Evolutionary conservation across 1,140 invertebrate genomes (phyloP).

Genomic region (Drosophila elegans): DNA sequence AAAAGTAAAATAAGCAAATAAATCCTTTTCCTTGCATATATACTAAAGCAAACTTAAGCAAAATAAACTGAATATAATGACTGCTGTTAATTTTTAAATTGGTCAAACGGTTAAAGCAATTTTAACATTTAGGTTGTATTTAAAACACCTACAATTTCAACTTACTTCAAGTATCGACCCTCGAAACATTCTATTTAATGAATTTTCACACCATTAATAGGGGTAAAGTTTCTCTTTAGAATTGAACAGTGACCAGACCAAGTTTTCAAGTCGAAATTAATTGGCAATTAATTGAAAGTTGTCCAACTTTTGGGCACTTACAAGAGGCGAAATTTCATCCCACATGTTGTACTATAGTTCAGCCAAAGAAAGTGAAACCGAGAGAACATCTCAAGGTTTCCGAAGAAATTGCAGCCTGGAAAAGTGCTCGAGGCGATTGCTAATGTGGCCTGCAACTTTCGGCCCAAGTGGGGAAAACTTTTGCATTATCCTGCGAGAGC

Average conservation of each 20-base stretch:
- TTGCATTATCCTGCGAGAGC: slow-evolving; percentile 20
- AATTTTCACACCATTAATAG: slow-evolving; percentile 37
- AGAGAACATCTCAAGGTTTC: slow-evolving; percentile 20
- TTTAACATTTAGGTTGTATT: neutral
- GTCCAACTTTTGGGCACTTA: slow-evolving; percentile 40
- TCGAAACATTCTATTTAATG: slow-evolving; percentile 15
- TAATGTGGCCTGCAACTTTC: slow-evolving; percentile 71
- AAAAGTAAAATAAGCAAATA: too few relatives aligned
- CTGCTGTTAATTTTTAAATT: too few relatives aligned
- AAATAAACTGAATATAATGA: too few relatives aligned
- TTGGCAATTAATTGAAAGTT: slow-evolving; percentile 78
- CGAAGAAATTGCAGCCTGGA: slow-evolving; percentile 23
- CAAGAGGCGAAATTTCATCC: slow-evolving; percentile 30
- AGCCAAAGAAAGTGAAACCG: slow-evolving; percentile 1
- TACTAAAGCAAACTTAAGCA: too few relatives aligned
- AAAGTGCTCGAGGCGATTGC: slow-evolving; percentile 60
- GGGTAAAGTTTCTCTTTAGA: slow-evolving; percentile 3
- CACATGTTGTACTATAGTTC: slow-evolving; percentile 1
- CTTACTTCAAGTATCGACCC: slow-evolving; percentile 11
- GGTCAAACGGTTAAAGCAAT: too few relatives aligned
- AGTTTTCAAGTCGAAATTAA: slow-evolving; percentile 58
- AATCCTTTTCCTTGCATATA: too few relatives aligned
- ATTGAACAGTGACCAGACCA: slow-evolving; percentile 17
- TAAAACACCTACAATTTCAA: slow-evolving; percentile 2
- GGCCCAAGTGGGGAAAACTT: slow-evolving; percentile 34